phyloP scores from a whole-genome alignment of 2,797 vertebrate genomes.

The Cyprinodon diabolis region DNA sequence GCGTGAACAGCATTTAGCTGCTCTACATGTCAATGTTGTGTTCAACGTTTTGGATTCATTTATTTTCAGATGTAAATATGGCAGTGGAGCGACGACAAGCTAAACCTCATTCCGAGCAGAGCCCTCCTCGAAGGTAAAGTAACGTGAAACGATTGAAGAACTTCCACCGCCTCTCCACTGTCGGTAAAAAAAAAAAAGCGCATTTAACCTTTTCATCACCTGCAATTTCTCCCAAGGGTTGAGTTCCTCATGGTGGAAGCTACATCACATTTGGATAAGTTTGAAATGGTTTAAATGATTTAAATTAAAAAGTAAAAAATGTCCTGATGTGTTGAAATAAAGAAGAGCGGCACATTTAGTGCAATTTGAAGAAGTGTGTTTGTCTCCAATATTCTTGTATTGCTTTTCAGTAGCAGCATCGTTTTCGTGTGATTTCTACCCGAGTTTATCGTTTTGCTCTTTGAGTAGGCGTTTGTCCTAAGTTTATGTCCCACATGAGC shows the following conservation, averaged over 20 bases:
- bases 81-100: conserved; percentile 96
- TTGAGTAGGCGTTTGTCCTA: not conserved
- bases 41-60: conserved; percentile 99
- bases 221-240: conserved; percentile 42
- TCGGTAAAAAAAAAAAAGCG: conserved; percentile 43
- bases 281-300: conserved; percentile 12
- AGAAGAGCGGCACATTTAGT: conserved; percentile 59
- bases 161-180: conserved; percentile 59
- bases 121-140: conserved; percentile 99
- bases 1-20: conserved; percentile 62
- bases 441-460: not conserved
- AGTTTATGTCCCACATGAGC: not conserved
- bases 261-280: conserved; percentile 13
- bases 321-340: conserved; percentile 76
- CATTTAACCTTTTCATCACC: conserved; percentile 39
- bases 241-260: conserved; percentile 31
- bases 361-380: conserved; percentile 73
- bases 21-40: conserved; percentile 75
- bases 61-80: conserved; percentile 99
- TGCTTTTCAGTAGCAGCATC: not conserved
- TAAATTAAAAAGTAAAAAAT: conserved; percentile 21
- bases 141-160: conserved; percentile 80
- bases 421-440: conserved; percentile 21
- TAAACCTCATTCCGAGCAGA: conserved; percentile 97
- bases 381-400: conserved; percentile 69